Conservation (phyloP, 2,113 vertebrate species). For the Phalacrocorax aristotelis region DNA sequence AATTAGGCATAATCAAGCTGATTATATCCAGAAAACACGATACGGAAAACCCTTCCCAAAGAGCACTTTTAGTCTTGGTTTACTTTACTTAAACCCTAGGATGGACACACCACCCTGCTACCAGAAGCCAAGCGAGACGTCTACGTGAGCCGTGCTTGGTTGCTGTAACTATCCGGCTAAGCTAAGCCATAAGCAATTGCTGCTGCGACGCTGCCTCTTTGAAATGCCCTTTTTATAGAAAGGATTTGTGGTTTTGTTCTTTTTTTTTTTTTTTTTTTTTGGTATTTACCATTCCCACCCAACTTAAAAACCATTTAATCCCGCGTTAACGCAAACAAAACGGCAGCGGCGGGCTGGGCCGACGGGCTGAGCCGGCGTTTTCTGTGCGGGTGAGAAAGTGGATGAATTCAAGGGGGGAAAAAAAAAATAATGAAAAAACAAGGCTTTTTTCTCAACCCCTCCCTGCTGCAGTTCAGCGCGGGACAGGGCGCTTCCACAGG, state of each 20-base stretch:
- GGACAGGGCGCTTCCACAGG: neutral
- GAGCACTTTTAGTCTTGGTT: neutral
- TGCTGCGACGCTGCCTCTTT: neutral
- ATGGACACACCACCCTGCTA: rapidly evolving
- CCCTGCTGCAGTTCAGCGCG: neutral
- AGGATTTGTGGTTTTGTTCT: too few species aligned
- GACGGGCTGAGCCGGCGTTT: neutral
- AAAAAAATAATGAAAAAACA: neutral
- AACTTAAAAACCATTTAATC: neutral
- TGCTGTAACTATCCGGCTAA: neutral
- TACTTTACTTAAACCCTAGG: neutral
- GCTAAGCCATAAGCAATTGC: neutral
- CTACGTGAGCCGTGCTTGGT: neutral
- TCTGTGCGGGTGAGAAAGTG: neutral
- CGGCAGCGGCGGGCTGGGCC: neutral
- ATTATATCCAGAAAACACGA: neutral
- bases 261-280: too few species aligned
- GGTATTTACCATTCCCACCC: neutral
- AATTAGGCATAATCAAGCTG: neutral
- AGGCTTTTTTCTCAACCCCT: neutral
- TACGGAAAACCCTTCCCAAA: neutral
- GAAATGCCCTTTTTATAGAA: neutral
- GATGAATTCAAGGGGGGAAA: neutral
- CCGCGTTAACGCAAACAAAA: neutral
- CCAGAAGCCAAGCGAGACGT: neutral